Evolutionary conservation across 2,888 invertebrate species (phyloP), one percentile per base, ranked within the genome.

Genomic region (Psylliodes chrysocephalus): DNA sequence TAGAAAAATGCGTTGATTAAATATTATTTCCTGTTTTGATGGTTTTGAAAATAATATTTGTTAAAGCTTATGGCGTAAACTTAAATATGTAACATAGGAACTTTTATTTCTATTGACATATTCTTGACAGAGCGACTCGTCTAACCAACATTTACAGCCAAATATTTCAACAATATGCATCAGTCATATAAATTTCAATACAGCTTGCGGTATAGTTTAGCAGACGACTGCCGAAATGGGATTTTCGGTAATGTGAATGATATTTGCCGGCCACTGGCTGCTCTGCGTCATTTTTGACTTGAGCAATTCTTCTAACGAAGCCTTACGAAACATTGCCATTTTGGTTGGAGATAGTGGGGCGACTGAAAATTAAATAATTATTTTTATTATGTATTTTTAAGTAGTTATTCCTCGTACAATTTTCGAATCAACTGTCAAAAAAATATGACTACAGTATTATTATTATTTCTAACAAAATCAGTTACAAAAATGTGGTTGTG

Each of bases 231-330:
- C 90, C 75, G 90, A 90, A 82, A 91, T 91, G 57, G 91, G 91
- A 81, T 91, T 91, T 84, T 91, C 91, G 63, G 91, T 91, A 83
- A 91, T 91, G 83, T 89, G 89, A 80, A 91, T 91, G 77, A 89
- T 87, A 68, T 89, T 88, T 74, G 89, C 86, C 75, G 76, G 81
- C 83, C 81, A 84, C 84, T 77, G 84, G 76, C 75, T 83, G 79
- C 81, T 73, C 61, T 66, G 73, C 28, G 79, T 74, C 68, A 82
- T 71, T 71, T 83, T 82, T 67, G 80, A 76, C 73, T 80, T 82
- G 75, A 83, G 83, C 74, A 86, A 82, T 79, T 85, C 86, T 74
- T 86, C 86, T 77, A 86, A 81, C 63, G 86, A 87, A 72, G 85
- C 85, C 73, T 88, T 87, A 72, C 89, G 87, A 82, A 85, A 89